phyloP scores from a whole-genome alignment of 2,797 vertebrate species.

The Pipistrellus nathusii region DNA sequence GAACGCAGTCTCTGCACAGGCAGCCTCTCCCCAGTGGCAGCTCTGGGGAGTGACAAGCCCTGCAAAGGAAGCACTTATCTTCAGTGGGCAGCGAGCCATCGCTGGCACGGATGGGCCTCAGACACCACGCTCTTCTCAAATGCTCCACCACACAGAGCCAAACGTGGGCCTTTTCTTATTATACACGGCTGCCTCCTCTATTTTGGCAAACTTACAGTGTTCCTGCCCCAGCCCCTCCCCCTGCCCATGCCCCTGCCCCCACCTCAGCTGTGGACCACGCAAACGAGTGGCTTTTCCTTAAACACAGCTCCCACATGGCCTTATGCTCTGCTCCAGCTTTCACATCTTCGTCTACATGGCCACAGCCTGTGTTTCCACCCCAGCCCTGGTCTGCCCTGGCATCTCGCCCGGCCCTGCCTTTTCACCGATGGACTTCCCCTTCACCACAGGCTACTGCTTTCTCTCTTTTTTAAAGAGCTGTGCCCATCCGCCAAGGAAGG shows the following conservation, averaged over 20 bases:
- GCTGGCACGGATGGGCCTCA: background rate
- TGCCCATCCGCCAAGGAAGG: background rate
- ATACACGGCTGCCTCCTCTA: background rate
- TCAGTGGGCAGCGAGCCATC: background rate
- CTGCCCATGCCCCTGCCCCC: background rate
- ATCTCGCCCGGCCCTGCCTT: background rate
- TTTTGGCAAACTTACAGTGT: background rate
- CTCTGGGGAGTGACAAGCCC: background rate
- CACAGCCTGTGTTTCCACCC: background rate
- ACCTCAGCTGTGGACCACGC: background rate
- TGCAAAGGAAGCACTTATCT: background rate
- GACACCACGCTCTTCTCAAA: background rate
- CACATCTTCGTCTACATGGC: background rate
- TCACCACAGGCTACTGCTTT: background rate
- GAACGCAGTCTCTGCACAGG: background rate
- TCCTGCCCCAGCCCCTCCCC: background rate
- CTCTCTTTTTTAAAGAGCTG: background rate
- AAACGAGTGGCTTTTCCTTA: background rate
- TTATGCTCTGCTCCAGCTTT: background rate
- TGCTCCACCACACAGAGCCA: background rate
- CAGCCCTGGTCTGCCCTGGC: background rate
- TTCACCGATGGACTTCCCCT: background rate
- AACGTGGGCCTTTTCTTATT: background rate
- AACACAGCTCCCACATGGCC: rapidly evolving
- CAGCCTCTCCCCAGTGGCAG: background rate